Evolutionary conservation across 1,140 invertebrate species (phyloP), one percentile per base, ranked within the genome.

Genomic region (Bombus haemorrhoidalis): DNA sequence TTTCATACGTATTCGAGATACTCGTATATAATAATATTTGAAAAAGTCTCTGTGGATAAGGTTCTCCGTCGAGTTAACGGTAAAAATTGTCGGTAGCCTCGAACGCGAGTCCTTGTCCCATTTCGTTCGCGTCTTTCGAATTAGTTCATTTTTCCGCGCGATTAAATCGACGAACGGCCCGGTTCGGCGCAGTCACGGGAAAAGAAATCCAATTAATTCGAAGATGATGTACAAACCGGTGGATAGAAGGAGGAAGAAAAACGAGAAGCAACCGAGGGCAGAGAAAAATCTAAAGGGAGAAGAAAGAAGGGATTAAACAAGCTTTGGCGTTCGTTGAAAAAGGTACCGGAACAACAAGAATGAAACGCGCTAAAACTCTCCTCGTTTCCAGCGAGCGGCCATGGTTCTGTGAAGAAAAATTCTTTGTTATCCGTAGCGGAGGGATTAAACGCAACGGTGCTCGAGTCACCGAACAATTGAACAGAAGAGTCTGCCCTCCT

Each of bases 131-230:
- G 57, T n/a, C 57, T 53, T 68, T 53, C 78, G 83, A 80, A 84
- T 84, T 73, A 39, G 68, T 80, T 85, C 53, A 41, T 43, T 72
- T 59, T 80, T 72, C 76, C 68, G 53, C 41, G 41, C 77, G 77
- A 84, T 84, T 72, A 47, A 79, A 73, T 85, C 68, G 83, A 73
- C 37, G 64, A 84, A 25, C 13, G 34, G 34, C 34, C 64, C 64
- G 25, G 62, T 69, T 59, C 34, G 59, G 25, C 64, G 64, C 57
- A 80, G 28, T 43, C 28, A 62, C 82, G 74, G 64, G 32, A 80
- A 72, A 85, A 77, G 57, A 80, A 85, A 85, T 85, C 83, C 83
- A 85, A 85, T 85, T 85, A 85, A 80, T 85, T 80, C 83, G 53
- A 85, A 80, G 77, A 85, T 85, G 53, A 85, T 43, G 83, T 85